These are phyloP conservation scores for Lethrus apterus DNA, from an alignment of 1,140 invertebrate genomes.

Conservation along the genomic window DNA sequence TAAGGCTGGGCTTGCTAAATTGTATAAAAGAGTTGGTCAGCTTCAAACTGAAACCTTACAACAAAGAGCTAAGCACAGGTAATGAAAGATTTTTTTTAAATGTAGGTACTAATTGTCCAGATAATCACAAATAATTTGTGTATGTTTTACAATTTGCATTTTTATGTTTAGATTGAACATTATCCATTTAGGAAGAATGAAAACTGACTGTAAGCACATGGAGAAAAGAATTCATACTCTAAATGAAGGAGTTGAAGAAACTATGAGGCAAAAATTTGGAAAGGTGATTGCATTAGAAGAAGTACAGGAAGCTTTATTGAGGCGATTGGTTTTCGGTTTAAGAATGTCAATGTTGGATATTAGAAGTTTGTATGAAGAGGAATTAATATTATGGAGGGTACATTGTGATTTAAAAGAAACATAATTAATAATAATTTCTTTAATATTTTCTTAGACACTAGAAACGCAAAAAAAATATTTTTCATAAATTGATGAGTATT, in stretches of 20 bases:
- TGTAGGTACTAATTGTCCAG: neutral
- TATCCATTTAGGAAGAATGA: conserved; percentile 13
- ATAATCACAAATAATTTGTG: neutral
- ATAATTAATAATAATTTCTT: neutral
- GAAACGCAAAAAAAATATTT: too few species aligned
- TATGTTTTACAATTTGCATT: neutral
- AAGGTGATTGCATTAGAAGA: conserved; percentile 39
- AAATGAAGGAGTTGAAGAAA: conserved; percentile 44
- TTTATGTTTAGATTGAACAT: conserved; percentile 12
- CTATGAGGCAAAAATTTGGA: conserved; percentile 37
- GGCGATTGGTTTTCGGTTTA: conserved; percentile 47
- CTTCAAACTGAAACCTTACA: conserved; percentile 54
- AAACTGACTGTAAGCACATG: conserved; percentile 16
- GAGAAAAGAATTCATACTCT: conserved; percentile 27
- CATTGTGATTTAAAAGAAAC: conserved; percentile 1
- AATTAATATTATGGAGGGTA: conserved; percentile 37
- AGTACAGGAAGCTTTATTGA: conserved; percentile 50
- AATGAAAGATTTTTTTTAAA: conserved; percentile 21
- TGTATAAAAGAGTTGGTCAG: conserved; percentile 56
- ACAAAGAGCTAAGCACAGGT: conserved; percentile 54
- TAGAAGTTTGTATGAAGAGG: conserved; percentile 38
- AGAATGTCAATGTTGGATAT: conserved; percentile 44
- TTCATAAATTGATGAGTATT: too few species aligned
- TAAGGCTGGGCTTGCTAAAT: conserved; percentile 44
- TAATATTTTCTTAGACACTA: neutral